Base-by-base conservation (phyloP, 2,888 invertebrate genomes). In the Tricholauxania praeusta region DNA sequence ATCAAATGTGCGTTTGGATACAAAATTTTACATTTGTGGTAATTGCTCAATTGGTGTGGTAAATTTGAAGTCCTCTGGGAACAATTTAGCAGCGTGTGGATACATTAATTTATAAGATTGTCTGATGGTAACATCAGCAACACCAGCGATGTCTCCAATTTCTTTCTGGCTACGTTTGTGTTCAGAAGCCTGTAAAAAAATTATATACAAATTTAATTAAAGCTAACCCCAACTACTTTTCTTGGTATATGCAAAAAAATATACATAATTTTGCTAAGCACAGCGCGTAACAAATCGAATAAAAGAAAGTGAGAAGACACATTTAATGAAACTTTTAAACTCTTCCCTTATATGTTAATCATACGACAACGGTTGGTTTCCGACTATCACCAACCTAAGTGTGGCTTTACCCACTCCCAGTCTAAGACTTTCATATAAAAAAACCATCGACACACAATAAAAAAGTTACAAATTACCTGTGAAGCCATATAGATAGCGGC, bases 401-500 rank as follows among this genome's bases (percentile, higher is more conserved):
- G 28, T 4, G 28, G 28, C 28, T 4, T 4, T 4, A 4, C 28
- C 4, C 28, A 28, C 4, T 28, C 3, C 28, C 28, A 28, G 6
- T 10, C 53, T 19, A 10, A 2, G 14, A 17, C 19, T 53, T 8
- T 53, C 12, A 17, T 8, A 53, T 12, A 53, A 8, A 17, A 19
- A 53, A 53, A 53, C 12, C 8, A 12, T 2, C 1, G 12, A 19
- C 3, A 47, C 10, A 52, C 47, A 62, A 59, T 12, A 53, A 8
- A 68, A 49, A 51, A 39, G 49, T 4, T 47, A 32, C 3, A 7
- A 28, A 57, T 71, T 82, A 93, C 95, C 89, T 97, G 98, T 15
- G 98, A 98, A 3, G 99, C 99, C 99, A 99, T 99, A 84, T 99
- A 99, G 83, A 99, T 99, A 70, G 99, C 98, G 64, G 99, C 99